Conservation (phyloP, 2,888 invertebrate genomes). For the Polyommatus iphigenia region DNA sequence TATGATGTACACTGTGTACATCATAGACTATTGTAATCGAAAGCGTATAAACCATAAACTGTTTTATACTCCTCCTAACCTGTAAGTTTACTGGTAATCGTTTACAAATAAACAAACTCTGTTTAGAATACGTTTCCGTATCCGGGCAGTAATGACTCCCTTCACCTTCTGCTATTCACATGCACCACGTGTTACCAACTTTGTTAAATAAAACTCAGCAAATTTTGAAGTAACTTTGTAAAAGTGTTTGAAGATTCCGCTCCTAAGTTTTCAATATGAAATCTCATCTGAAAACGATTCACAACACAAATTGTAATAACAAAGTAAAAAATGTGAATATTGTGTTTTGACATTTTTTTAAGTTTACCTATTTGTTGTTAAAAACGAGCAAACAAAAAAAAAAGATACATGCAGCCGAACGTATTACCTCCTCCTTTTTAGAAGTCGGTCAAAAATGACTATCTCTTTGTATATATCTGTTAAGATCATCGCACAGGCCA, state of each 20-base stretch:
- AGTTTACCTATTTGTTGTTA: no score
- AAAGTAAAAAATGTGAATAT: neutral
- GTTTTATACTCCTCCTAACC: neutral
- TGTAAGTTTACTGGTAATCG: neutral
- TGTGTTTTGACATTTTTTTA: neutral
- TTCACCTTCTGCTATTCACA: conserved; percentile 29
- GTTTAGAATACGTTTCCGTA: conserved; percentile 30
- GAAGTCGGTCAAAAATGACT: no score
- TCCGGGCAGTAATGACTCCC: conserved; percentile 26
- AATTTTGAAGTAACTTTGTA: conserved; percentile 21
- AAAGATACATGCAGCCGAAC: no score
- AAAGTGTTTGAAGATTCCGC: conserved; percentile 22
- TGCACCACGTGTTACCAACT: conserved; percentile 32
- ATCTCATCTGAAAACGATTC: conserved; percentile 9
- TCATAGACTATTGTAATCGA: neutral
- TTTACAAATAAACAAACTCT: conserved; percentile 11
- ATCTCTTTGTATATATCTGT: no score
- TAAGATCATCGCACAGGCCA: no score
- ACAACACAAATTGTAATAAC: neutral
- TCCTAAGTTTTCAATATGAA: neutral
- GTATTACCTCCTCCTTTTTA: no score
- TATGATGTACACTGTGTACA: no score
- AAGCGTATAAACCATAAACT: neutral
- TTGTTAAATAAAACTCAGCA: conserved; percentile 33
- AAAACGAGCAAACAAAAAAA: no score